phyloP scores from a whole-genome alignment of 2,888 invertebrate genomes.

The Baccha elongata region DNA sequence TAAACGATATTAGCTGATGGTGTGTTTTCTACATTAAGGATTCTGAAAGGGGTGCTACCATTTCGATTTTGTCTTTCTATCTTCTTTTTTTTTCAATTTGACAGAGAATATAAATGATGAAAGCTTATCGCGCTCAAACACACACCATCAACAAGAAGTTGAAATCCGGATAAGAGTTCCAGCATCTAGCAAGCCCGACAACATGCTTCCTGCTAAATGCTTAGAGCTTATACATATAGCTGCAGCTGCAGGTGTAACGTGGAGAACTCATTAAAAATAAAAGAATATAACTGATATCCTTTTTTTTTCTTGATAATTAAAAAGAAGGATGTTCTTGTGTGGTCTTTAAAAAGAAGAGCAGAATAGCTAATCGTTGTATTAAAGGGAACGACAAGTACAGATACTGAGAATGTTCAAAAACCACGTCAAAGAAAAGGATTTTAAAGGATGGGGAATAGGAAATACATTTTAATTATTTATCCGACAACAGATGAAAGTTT shows the following conservation, averaged over 20 bases:
- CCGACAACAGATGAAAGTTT: conserved; percentile 24
- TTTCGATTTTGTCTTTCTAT: conserved; percentile 11
- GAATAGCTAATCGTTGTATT: conserved; percentile 35
- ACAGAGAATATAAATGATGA: conserved; percentile 29
- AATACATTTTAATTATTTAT: conserved; percentile 49
- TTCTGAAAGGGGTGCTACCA: conserved; percentile 41
- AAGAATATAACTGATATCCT: conserved; percentile 62
- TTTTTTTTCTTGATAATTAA: conserved; percentile 61
- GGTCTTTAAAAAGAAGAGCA: conserved; percentile 13
- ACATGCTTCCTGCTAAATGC: conserved; percentile 22
- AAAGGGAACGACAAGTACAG: conserved; percentile 1
- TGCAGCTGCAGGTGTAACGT: conserved; percentile 49
- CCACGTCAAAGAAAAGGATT: conserved; percentile 20
- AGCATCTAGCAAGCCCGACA: conserved; percentile 9
- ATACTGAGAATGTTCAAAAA: conserved; percentile 7
- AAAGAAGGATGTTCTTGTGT: conserved; percentile 41
- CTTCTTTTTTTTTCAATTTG: conserved; percentile 31
- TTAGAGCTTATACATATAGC: background rate
- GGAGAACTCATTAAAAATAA: conserved; percentile 64
- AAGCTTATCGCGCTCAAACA: conserved; percentile 47
- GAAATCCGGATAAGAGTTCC: conserved; percentile 3
- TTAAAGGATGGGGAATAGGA: conserved; percentile 24
- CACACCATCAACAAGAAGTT: background rate
- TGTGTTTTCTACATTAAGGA: conserved; percentile 46
- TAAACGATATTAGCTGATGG: conserved; percentile 53